Percentiles rank a stretch among this genome's conserved stretches.
Conservation (phyloP, 2,888 invertebrate species). For the Cantharis rustica region DNA sequence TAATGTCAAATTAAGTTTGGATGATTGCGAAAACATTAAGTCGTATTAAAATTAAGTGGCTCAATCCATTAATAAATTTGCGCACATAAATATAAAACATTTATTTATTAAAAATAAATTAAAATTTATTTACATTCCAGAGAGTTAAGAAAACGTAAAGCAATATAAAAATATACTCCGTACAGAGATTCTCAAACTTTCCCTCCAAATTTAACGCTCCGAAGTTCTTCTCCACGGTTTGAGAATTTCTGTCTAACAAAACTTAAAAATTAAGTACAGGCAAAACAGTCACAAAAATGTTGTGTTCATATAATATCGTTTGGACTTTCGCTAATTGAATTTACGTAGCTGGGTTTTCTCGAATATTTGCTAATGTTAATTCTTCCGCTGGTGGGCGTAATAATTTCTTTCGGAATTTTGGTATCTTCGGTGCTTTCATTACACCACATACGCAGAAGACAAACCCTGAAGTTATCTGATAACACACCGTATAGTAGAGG, state of each 20-base stretch:
- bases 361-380: conserved; percentile 38
- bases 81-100: background rate
- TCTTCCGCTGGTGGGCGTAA: conserved; percentile 46
- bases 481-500: conserved; percentile 62
- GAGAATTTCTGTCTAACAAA: background rate
- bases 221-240: background rate
- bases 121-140: background rate
- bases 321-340: conserved; percentile 46
- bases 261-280: background rate
- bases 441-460: conserved; percentile 55
- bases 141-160: background rate
- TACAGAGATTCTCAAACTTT: background rate
- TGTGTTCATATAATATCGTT: conserved; percentile 32
- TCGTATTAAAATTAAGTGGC: background rate
- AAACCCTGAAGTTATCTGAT: conserved; percentile 60
- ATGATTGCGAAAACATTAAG: background rate
- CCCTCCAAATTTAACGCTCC: background rate
- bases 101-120: background rate
- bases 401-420: conserved; percentile 35
- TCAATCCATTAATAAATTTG: background rate
- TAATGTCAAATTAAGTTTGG: background rate
- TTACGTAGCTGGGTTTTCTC: conserved; percentile 42
- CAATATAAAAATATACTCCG: background rate
- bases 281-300: background rate
- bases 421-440: conserved; percentile 17